Evolutionary conservation across 2,888 invertebrate species (phyloP).

Genomic region (Augochlorella aurata): DNA sequence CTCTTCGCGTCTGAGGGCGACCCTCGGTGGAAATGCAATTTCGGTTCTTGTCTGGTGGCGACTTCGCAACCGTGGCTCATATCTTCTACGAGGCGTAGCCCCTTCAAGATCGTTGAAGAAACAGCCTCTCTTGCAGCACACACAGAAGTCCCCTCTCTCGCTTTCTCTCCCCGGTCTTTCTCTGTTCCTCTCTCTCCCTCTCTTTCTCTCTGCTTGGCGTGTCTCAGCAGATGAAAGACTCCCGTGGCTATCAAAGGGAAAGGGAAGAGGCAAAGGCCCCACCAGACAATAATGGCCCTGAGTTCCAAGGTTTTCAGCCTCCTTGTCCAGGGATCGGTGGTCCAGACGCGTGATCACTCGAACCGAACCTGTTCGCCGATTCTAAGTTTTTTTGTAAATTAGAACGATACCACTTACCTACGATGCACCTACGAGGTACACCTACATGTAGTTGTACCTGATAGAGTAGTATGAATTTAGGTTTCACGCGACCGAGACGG

Average conservation of each 20-base stretch:
- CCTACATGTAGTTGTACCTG: neutral
- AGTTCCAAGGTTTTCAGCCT: slow-evolving; percentile 62
- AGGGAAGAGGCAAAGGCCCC: slow-evolving; percentile 58
- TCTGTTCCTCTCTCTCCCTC: neutral
- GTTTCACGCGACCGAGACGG: neutral
- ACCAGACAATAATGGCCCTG: slow-evolving; percentile 66
- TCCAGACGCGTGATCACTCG: slow-evolving; percentile 36
- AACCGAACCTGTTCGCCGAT: slow-evolving; percentile 34
- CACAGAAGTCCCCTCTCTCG: slow-evolving; percentile 49
- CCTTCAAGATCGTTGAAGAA: slow-evolving; percentile 59
- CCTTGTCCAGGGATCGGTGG: slow-evolving; percentile 39
- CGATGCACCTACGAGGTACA: neutral
- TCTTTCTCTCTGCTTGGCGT: slow-evolving; percentile 25
- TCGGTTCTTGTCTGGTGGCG: slow-evolving; percentile 54
- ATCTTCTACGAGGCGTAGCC: slow-evolving; percentile 47
- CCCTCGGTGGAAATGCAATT: slow-evolving; percentile 60
- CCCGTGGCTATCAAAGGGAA: slow-evolving; percentile 65
- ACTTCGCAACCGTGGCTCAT: slow-evolving; percentile 46
- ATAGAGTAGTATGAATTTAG: neutral
- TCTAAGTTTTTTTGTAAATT: slow-evolving; percentile 15
- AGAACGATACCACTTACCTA: neutral
- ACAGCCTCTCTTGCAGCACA: slow-evolving; percentile 53
- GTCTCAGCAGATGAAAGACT: slow-evolving; percentile 63
- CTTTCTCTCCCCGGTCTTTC: neutral
- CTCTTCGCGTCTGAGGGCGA: slow-evolving; percentile 39